These are phyloP conservation scores for Ridgeia piscesae DNA, from an alignment of 1,140 invertebrate genomes.

Conservation along the genomic window DNA sequence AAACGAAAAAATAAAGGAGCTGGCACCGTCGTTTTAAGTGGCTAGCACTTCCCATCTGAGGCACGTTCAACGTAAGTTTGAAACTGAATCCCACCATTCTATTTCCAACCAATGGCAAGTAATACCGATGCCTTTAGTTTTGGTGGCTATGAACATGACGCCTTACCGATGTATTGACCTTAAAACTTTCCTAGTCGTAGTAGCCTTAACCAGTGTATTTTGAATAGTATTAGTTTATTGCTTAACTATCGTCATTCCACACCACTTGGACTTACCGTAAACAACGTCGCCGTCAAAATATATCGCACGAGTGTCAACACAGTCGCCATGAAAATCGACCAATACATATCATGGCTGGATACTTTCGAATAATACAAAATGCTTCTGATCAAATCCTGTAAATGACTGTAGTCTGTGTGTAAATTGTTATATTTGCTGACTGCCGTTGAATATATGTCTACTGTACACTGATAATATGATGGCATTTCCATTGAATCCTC, in stretches of 20 bases:
- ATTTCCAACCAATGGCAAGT: too few relatives aligned
- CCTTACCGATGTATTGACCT: neutral
- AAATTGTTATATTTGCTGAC: neutral
- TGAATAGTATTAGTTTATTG: neutral
- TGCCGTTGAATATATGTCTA: neutral
- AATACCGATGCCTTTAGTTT: too few relatives aligned
- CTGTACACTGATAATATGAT: neutral
- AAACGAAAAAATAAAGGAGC: too few relatives aligned
- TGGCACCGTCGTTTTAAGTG: too few relatives aligned
- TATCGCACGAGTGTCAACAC: neutral
- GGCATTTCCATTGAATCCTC: neutral
- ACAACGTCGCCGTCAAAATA: slow-evolving; percentile 4
- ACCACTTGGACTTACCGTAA: neutral
- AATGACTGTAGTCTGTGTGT: neutral
- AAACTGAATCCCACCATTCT: too few relatives aligned
- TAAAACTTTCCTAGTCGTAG: neutral
- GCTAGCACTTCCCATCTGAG: too few relatives aligned
- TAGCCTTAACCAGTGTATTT: neutral
- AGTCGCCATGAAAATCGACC: neutral
- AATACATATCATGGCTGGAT: neutral
- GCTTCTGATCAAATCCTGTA: neutral
- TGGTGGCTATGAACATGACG: neutral
- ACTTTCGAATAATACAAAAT: neutral
- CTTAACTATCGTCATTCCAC: neutral
- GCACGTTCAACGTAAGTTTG: too few relatives aligned